phyloP scores from a whole-genome alignment of 2,113 vertebrate species.

The Sterna hirundo region DNA sequence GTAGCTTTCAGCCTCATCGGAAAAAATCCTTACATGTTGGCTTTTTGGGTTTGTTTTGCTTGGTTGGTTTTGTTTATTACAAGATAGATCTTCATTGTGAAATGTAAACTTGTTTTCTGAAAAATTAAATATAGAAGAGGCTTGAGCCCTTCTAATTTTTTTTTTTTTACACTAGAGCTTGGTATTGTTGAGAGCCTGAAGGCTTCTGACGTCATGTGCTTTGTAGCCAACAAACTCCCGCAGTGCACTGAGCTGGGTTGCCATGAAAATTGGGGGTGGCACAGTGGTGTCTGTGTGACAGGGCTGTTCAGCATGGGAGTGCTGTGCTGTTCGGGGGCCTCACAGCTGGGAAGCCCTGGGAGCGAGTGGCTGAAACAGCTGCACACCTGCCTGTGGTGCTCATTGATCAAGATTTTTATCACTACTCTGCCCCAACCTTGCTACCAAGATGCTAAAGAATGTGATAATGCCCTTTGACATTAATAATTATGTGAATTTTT shows the following conservation, averaged over 20 bases:
- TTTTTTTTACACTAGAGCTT: neutral
- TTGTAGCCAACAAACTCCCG: neutral
- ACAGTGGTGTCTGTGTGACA: fast-evolving
- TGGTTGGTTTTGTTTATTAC: neutral
- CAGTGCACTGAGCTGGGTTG: neutral
- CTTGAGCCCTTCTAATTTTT: neutral
- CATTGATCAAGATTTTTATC: neutral
- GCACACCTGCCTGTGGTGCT: neutral
- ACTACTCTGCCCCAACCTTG: neutral
- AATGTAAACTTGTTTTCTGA: neutral
- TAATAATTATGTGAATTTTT: neutral
- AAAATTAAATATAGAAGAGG: neutral
- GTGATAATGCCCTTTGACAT: neutral
- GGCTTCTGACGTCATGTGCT: neutral
- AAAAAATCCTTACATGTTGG: neutral
- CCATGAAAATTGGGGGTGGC: neutral
- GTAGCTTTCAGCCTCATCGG: neutral
- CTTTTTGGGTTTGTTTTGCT: neutral
- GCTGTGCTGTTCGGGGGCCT: fast-evolving
- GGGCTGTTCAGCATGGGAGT: neutral
- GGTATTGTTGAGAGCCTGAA: neutral
- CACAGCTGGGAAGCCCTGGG: neutral
- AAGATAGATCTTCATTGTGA: neutral
- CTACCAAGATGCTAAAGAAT: neutral
- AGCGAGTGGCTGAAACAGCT: neutral